A percentile compares a stretch with the other conserved stretches of the same genome.
phyloP scores from a whole-genome alignment of 2,888 invertebrate species.

The Brachynemurus nebulosus region DNA sequence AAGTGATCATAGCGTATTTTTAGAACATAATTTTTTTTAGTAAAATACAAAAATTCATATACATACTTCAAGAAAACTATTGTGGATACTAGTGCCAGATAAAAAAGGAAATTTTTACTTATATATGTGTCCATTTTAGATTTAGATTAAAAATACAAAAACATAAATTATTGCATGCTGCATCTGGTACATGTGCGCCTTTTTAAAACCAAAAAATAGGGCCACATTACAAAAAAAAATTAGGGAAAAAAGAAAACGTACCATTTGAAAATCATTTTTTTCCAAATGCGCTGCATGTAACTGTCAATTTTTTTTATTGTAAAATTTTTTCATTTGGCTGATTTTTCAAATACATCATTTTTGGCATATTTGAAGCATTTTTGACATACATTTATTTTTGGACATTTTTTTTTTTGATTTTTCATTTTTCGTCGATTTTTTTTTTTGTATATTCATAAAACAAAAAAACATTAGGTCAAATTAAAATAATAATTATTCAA shows the following conservation, averaged over 20 bases:
- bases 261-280: not conserved
- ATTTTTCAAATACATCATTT: conserved; percentile 14
- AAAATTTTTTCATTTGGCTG: conserved; percentile 12
- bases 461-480: no score
- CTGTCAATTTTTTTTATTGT: conserved; percentile 16
- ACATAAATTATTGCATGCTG: conserved; percentile 7
- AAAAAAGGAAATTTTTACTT: no score
- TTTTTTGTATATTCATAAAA: not conserved
- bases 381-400: not conserved
- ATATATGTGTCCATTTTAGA: no score
- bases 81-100: conserved; percentile 4
- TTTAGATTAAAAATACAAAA: conserved; percentile 1
- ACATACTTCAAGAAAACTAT: no score
- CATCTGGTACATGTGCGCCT: conserved; percentile 5
- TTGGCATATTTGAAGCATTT: conserved; percentile 3
- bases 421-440: not conserved
- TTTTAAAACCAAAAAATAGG: not conserved
- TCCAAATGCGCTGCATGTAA: conserved; percentile 7
- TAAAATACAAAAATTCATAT: no score
- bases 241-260: not conserved
- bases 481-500: no score
- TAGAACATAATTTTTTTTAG: no score
- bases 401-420: not conserved
- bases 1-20: no score
- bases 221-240: not conserved